Evolutionary conservation across 2,888 invertebrate genomes (phyloP).

Genomic region (Germaria angustata): DNA sequence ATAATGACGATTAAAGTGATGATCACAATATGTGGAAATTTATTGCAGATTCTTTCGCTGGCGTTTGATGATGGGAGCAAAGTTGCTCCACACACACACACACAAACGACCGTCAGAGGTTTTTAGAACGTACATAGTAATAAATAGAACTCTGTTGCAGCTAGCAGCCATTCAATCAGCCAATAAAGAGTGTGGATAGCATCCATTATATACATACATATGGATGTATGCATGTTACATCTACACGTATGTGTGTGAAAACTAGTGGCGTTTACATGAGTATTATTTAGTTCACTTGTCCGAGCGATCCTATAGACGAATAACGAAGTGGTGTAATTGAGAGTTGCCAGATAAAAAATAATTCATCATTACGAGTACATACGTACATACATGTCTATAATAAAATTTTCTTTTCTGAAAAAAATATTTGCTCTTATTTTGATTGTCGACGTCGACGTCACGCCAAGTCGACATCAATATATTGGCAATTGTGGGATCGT

Average conservation of each 20-base stretch:
- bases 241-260: too few species aligned
- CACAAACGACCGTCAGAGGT: not conserved
- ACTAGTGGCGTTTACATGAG: not conserved
- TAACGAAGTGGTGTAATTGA: not conserved
- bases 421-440: too few species aligned
- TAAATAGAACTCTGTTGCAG: not conserved
- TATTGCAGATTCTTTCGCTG: not conserved
- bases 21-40: constrained; percentile 14
- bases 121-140: not conserved
- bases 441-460: too few species aligned
- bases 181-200: constrained; percentile 48
- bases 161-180: constrained; percentile 9
- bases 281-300: constrained; percentile 40
- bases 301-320: constrained; percentile 34
- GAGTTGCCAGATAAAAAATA: constrained; percentile 6
- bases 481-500: too few species aligned
- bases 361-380: too few species aligned
- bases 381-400: too few species aligned
- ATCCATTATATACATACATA: constrained; percentile 28
- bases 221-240: not conserved
- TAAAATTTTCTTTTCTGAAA: too few species aligned
- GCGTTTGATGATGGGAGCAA: constrained; percentile 18
- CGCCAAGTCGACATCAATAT: too few species aligned
- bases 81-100: not conserved
- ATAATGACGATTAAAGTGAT: constrained; percentile 18